Conservation (phyloP, 37 sponge, comb jelly and placozoan genomes). For the Spongilla lacustris region DNA sequence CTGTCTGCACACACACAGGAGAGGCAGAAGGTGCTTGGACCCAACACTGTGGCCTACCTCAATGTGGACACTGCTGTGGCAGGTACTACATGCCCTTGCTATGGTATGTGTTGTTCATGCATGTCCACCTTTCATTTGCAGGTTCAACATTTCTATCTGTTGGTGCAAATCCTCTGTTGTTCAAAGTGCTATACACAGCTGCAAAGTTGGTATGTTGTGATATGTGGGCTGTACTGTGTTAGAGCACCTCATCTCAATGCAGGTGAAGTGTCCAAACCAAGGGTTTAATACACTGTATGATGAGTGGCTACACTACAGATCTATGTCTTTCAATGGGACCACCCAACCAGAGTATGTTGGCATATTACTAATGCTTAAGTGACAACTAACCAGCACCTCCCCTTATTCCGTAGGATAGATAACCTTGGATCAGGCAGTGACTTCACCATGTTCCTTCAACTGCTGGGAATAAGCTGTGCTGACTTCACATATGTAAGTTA, state of each 20-base stretch:
- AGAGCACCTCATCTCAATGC: not conserved
- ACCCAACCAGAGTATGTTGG: conserved; percentile 4
- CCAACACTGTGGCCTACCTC: conserved; percentile 75
- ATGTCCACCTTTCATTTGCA: too few species aligned
- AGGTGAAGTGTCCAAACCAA: conserved; percentile 63
- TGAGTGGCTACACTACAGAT: conserved; percentile 53
- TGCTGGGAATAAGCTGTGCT: conserved; percentile 61
- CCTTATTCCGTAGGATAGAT: too few species aligned
- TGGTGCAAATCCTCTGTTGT: conserved; percentile 30
- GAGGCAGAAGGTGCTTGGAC: conserved; percentile 40
- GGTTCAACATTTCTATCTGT: not conserved
- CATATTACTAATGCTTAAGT: too few species aligned
- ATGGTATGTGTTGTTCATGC: too few species aligned
- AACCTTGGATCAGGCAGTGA: conserved; percentile 84
- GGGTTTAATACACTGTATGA: conserved; percentile 65
- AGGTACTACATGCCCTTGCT: too few species aligned
- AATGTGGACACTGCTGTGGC: conserved; percentile 76
- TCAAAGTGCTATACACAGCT: conserved; percentile 3
- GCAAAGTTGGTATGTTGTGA: conserved; percentile 17
- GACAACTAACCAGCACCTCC: too few species aligned
- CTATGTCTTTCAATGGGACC: conserved; percentile 15
- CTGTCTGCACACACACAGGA: conserved; percentile 27
- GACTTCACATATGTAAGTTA: too few species aligned
- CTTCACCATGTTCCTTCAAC: conserved; percentile 64
- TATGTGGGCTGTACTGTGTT: too few species aligned